These are phyloP conservation scores for Grantiella picta DNA, from an alignment of 2,113 vertebrate species.

Conservation along the genomic window DNA sequence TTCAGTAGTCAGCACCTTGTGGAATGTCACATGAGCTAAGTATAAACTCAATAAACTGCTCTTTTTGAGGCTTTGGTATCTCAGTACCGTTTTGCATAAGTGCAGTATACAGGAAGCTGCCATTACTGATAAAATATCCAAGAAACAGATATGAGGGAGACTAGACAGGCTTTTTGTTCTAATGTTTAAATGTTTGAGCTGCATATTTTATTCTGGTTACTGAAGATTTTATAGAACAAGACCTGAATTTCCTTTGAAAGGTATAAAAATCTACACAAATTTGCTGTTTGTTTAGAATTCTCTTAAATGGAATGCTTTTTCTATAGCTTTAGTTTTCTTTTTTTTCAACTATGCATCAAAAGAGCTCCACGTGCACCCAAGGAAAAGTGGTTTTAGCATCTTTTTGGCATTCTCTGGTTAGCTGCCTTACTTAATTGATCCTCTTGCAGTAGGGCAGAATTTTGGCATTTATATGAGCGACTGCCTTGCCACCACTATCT, in stretches of 20 bases:
- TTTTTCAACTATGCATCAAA: not conserved
- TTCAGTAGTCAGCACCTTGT: not conserved
- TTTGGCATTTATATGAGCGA: not conserved
- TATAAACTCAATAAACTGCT: not conserved
- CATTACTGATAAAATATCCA: not conserved
- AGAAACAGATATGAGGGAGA: not conserved
- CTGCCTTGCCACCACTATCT: not conserved
- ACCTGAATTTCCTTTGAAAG: not conserved
- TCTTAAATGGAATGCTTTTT: not conserved
- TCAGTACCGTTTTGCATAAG: not conserved
- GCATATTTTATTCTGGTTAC: not conserved
- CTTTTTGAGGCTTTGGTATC: not conserved
- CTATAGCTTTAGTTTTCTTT: not conserved
- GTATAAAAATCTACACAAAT: not conserved
- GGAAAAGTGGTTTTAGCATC: not conserved
- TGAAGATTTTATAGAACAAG: not conserved
- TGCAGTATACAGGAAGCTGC: not conserved
- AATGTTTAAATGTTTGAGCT: not conserved
- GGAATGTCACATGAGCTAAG: not conserved
- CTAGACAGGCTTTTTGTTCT: not conserved
- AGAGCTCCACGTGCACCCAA: not conserved
- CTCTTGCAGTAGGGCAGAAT: not conserved
- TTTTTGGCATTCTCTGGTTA: not conserved
- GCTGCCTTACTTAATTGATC: not conserved
- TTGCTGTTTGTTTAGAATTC: not conserved